phyloP scores from a whole-genome alignment of 2,888 invertebrate genomes.

The Andrena camellia region DNA sequence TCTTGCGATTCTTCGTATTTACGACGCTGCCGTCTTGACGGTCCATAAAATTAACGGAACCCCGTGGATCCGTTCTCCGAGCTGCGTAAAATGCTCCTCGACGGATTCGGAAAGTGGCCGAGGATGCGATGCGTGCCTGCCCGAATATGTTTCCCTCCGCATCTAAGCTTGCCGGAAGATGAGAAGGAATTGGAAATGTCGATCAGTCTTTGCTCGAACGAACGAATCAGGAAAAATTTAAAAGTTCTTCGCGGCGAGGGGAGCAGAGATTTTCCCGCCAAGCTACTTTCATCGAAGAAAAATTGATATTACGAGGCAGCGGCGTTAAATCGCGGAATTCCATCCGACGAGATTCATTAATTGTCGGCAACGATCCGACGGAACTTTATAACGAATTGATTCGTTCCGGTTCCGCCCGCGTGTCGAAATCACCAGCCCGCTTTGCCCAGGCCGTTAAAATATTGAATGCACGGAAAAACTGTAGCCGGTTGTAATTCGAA shows the following conservation, averaged over 20 bases:
- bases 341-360: slow-evolving; percentile 39
- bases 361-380: slow-evolving; percentile 26
- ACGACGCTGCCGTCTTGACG: slow-evolving; percentile 25
- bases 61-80: not conserved
- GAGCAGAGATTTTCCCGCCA: slow-evolving; percentile 3
- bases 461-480: slow-evolving; percentile 2
- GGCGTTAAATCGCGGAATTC: slow-evolving; percentile 30
- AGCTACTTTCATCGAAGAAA: slow-evolving; percentile 5
- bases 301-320: slow-evolving; percentile 20
- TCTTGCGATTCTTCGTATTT: slow-evolving; percentile 55
- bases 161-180: not conserved
- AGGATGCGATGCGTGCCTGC: too few relatives aligned
- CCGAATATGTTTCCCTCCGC: too few relatives aligned
- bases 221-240: slow-evolving; percentile 16
- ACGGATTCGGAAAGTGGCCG: not conserved
- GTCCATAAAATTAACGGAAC: slow-evolving; percentile 34
- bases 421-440: not conserved
- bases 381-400: slow-evolving; percentile 22
- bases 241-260: slow-evolving; percentile 1
- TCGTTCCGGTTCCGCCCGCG: slow-evolving; percentile 21
- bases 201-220: not conserved
- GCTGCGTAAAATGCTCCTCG: not conserved
- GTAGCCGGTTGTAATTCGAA: not conserved
- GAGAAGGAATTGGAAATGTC: slow-evolving; percentile 24
- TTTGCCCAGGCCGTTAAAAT: not conserved